These are phyloP conservation scores for Tringa solitaria DNA, from an alignment of 2,113 vertebrate genomes.

Conservation along the genomic window DNA sequence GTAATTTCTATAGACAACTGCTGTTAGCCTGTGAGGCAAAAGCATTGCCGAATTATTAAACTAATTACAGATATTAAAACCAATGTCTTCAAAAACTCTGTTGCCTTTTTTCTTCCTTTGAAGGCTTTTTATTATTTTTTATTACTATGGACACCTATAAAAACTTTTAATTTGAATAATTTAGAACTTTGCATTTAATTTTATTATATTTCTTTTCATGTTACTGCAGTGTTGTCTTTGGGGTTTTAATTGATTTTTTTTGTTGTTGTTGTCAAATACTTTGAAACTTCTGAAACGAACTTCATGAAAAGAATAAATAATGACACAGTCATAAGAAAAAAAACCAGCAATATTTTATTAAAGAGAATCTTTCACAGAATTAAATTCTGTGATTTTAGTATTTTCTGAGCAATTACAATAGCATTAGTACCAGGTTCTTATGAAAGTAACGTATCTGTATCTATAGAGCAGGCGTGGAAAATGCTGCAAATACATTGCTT, in stretches of 20 bases:
- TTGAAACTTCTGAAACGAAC: slow-evolving; percentile 46
- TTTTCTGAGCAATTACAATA: slow-evolving; percentile 53
- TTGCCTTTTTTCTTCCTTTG: slow-evolving; percentile 35
- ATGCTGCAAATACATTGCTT: slow-evolving; percentile 56
- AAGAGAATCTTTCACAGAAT: neutral
- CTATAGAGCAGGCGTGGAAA: slow-evolving; percentile 26
- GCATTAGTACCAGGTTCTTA: slow-evolving; percentile 29
- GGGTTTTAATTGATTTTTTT: slow-evolving; percentile 59
- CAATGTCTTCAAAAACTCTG: slow-evolving; percentile 29
- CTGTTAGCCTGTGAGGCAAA: neutral
- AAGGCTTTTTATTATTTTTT: slow-evolving; percentile 18
- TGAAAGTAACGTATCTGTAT: slow-evolving; percentile 18
- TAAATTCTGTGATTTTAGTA: slow-evolving; percentile 48
- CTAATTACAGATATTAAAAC: slow-evolving; percentile 59
- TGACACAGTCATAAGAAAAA: neutral
- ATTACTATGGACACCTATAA: slow-evolving; percentile 20
- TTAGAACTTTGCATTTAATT: slow-evolving; percentile 33
- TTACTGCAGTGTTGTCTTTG: slow-evolving; percentile 29
- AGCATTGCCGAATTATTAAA: slow-evolving; percentile 42
- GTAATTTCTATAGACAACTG: neutral
- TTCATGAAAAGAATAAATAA: slow-evolving; percentile 57
- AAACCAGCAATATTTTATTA: slow-evolving; percentile 28
- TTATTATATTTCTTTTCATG: slow-evolving; percentile 60
- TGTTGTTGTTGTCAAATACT: slow-evolving; percentile 37
- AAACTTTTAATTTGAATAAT: slow-evolving; percentile 55